A percentile compares a stretch with the other conserved stretches of the same genome.
phyloP scores from a whole-genome alignment of 2,113 vertebrate species.

The Scatophagus argus region DNA sequence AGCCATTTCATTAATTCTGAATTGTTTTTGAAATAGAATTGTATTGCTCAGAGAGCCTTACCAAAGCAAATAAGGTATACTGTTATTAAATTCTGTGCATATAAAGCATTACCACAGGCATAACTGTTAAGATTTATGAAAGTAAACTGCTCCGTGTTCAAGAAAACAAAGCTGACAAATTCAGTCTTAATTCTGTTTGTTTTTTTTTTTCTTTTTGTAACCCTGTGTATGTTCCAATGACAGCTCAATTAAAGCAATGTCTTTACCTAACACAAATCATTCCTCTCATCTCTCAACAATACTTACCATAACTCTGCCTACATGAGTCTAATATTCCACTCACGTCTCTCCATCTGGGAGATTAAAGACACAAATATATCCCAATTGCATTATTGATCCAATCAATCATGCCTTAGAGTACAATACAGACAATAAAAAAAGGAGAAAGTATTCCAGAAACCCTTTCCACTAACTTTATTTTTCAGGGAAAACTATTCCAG shows the following conservation, averaged over 20 bases:
- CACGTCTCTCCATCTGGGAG: conserved; percentile 40
- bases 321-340: conserved; percentile 44
- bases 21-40: conserved; percentile 63
- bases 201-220: background rate
- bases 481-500: conserved; percentile 57
- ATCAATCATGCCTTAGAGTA: conserved; percentile 56
- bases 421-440: conserved; percentile 36
- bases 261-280: conserved; percentile 30
- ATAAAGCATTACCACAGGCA: conserved; percentile 61
- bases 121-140: conserved; percentile 47
- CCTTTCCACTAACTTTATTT: conserved; percentile 55
- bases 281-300: conserved; percentile 18
- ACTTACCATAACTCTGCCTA: conserved; percentile 31
- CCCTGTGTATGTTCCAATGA: conserved; percentile 21
- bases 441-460: conserved; percentile 50
- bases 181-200: conserved; percentile 25
- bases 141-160: conserved; percentile 19
- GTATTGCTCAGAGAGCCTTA: conserved; percentile 45
- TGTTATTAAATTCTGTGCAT: conserved; percentile 65
- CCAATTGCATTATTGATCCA: conserved; percentile 63
- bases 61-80: conserved; percentile 51
- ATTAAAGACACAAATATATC: conserved; percentile 61
- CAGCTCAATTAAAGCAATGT: conserved; percentile 14
- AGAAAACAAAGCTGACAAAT: conserved; percentile 47
- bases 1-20: conserved; percentile 74